Evolutionary conservation across 2,888 invertebrate species (phyloP), one percentile per base, ranked within the genome.

Genomic region (Mylabris sibirica): DNA sequence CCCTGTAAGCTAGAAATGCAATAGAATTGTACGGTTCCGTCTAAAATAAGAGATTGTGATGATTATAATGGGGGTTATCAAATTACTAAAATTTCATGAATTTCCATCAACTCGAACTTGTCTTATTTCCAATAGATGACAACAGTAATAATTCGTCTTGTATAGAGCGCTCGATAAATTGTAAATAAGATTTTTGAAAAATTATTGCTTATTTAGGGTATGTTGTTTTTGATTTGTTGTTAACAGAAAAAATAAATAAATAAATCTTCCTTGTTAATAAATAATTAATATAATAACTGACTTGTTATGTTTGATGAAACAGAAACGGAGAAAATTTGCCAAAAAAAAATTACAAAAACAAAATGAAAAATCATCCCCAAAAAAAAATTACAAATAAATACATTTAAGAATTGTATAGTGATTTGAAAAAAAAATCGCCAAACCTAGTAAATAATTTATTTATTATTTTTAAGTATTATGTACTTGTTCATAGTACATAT

Each of bases 271-370:
- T 41, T 44, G 44, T 44, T 44, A 17, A 44, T 6, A 44, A 44
- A 44, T 44, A 44, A 44, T 44, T 4, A 44, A 4, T 44, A 44
- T 4, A 17, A 44, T 17, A 30, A 30, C 8, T 30, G 30, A 30
- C 44, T 44, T 44, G 44, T 44, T 44, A 44, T 44, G 44, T 44
- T 44, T 44, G 44, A 44, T 44, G 44, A 44, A 44, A 44, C 4
- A 44, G 44, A 41, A 44, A 17, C n/a, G 17, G 44, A 8, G 4
- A 44, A 4, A 44, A 44, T 17, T 17, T 44, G 44, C 44, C 44
- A 44, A 44, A 44, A 44, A 44, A 44, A 17, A 44, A n/a, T n/a
- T n/a, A 44, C 0, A 17, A 44, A 44, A 17, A 17, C 4, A 4
- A 11, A 44, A 17, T 17, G 5, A 44, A 6, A 44, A 14, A 41